Evolutionary conservation across 2,797 vertebrate genomes (phyloP).

Genomic region (Tolypeutes matacus): DNA sequence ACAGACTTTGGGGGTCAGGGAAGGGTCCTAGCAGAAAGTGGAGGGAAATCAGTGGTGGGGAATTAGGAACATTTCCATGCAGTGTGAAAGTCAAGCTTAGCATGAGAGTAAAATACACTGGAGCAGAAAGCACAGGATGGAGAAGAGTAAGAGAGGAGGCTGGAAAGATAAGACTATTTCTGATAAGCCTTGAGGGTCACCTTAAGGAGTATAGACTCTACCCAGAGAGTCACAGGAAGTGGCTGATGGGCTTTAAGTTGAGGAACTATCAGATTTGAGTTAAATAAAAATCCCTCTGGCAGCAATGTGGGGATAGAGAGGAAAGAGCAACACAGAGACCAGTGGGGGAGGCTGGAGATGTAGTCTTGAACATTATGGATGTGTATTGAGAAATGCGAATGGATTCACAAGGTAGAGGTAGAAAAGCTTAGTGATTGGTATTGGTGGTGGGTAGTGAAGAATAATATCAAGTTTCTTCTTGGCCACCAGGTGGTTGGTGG

Average conservation of each 20-base stretch:
- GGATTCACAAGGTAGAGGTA: neutral
- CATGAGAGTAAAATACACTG: neutral
- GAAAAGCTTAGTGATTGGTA: neutral
- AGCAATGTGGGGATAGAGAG: neutral
- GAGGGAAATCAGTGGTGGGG: neutral
- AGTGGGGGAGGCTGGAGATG: neutral
- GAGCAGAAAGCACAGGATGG: neutral
- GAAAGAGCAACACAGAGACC: neutral
- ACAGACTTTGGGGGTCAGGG: neutral
- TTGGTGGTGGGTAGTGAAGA: neutral
- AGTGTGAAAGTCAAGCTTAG: neutral
- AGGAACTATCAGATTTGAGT: neutral
- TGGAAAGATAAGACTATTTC: neutral
- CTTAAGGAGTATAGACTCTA: neutral
- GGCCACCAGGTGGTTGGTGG: neutral
- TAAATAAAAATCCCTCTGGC: neutral
- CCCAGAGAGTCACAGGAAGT: neutral
- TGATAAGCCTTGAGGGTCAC: neutral
- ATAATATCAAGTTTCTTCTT: neutral
- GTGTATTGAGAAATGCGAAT: neutral
- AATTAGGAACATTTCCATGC: neutral
- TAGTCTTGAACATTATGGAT: neutral
- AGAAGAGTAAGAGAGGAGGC: neutral
- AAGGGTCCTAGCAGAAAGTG: neutral
- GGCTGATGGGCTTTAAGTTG: neutral